Evolutionary conservation across 53 echinoderm and acorn worm species (phyloP).

Genomic region (Echinarachnius parma): DNA sequence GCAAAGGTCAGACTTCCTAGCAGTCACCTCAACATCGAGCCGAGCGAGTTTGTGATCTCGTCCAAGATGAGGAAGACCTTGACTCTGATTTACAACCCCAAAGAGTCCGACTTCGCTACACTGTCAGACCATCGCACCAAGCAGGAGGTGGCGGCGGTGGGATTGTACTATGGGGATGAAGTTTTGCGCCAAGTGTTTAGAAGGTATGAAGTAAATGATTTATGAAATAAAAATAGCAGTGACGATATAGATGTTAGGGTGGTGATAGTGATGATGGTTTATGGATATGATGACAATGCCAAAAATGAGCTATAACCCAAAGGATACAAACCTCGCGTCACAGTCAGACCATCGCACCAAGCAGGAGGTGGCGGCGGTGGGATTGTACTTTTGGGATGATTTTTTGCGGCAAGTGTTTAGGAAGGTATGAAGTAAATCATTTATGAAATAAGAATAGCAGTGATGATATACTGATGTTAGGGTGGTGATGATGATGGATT

Average conservation of each 20-base stretch:
- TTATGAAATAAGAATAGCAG: too few relatives aligned
- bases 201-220: too few relatives aligned
- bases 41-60: slow-evolving; percentile 79
- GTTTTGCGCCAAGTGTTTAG: slow-evolving; percentile 65
- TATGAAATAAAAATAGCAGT: too few relatives aligned
- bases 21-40: slow-evolving; percentile 69
- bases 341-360: slow-evolving; percentile 20
- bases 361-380: slow-evolving; percentile 66
- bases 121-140: slow-evolving; percentile 21
- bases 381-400: slow-evolving; percentile 90
- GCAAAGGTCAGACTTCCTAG: slow-evolving; percentile 63
- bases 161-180: slow-evolving; percentile 91
- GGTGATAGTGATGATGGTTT: too few relatives aligned
- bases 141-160: slow-evolving; percentile 66
- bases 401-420: slow-evolving; percentile 65
- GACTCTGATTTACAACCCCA: slow-evolving; percentile 55
- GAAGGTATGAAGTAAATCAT: too few relatives aligned
- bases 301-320: slow-evolving; percentile 53
- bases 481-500: too few relatives aligned
- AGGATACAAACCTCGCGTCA: slow-evolving; percentile 44
- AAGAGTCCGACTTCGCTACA: slow-evolving; percentile 46
- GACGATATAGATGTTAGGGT: too few relatives aligned
- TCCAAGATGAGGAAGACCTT: slow-evolving; percentile 49
- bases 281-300: slow-evolving; percentile 44
- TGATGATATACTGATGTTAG: too few relatives aligned